phyloP scores from a whole-genome alignment of 2,797 vertebrate genomes.

The Potorous gilbertii region DNA sequence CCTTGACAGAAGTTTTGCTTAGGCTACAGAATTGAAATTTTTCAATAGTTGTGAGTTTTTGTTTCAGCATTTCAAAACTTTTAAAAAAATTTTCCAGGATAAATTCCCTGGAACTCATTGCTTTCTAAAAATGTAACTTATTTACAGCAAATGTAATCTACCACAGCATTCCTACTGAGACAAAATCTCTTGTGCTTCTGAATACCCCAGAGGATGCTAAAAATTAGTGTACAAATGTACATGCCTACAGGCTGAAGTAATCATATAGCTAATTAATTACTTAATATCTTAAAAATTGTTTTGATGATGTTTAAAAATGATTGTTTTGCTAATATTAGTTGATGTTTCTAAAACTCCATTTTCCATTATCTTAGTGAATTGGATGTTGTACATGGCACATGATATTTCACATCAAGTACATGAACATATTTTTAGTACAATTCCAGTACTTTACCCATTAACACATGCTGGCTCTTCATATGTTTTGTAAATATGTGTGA shows the following conservation, averaged over 20 bases:
- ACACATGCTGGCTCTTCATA: not conserved
- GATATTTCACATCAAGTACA: conserved; percentile 18
- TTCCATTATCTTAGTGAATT: not conserved
- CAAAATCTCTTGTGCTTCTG: conserved; percentile 67
- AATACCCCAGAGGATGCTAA: conserved; percentile 51
- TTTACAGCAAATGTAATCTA: conserved; percentile 79
- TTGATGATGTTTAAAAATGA: conserved; percentile 39
- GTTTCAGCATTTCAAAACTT: conserved; percentile 10
- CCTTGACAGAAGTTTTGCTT: not conserved
- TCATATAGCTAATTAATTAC: conserved; percentile 69
- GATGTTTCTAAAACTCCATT: not conserved
- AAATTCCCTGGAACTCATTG: conserved; percentile 75
- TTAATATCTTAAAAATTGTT: conserved; percentile 64
- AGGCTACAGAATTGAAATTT: not conserved
- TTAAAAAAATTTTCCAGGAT: conserved; percentile 28
- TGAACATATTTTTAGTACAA: not conserved
- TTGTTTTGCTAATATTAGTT: conserved; percentile 8
- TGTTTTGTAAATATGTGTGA: not conserved
- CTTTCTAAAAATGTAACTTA: conserved; percentile 77
- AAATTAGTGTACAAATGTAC: conserved; percentile 35
- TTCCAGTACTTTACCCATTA: not conserved
- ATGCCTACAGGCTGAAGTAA: conserved; percentile 61
- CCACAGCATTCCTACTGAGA: conserved; percentile 73
- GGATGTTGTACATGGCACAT: not conserved
- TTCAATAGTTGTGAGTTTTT: not conserved